A percentile compares a stretch with the other conserved stretches of the same genome.
Evolutionary conservation across 2,888 invertebrate genomes (phyloP).

Genomic region (Apamea monoglypha): DNA sequence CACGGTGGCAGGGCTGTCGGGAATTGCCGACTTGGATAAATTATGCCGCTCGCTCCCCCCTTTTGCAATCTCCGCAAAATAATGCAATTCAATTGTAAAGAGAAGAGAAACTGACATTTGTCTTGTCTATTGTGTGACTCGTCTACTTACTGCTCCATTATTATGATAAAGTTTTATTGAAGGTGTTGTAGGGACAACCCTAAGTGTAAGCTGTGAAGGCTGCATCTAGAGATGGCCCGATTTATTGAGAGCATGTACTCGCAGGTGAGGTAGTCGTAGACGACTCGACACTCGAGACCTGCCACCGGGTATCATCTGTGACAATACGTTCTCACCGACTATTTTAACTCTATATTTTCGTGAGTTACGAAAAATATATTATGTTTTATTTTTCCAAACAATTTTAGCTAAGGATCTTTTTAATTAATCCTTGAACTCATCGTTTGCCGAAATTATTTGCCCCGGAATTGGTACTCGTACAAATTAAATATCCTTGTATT

Average conservation of each 20-base stretch:
- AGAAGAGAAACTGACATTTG: slow-evolving; percentile 82
- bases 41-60: slow-evolving; percentile 85
- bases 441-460: background rate
- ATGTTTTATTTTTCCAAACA: slow-evolving; percentile 5
- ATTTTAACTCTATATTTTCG: slow-evolving; percentile 31
- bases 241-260: slow-evolving; percentile 66
- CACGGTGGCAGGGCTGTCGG: slow-evolving; percentile 85
- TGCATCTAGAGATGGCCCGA: slow-evolving; percentile 62
- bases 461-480: background rate
- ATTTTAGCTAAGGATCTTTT: background rate
- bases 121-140: slow-evolving; percentile 80
- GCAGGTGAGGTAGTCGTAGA: slow-evolving; percentile 54
- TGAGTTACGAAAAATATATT: background rate
- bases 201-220: slow-evolving; percentile 58
- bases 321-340: slow-evolving; percentile 18
- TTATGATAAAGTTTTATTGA: slow-evolving; percentile 62
- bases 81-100: slow-evolving; percentile 85
- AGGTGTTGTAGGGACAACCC: slow-evolving; percentile 59
- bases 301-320: slow-evolving; percentile 39
- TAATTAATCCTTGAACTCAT: slow-evolving; percentile 1
- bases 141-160: slow-evolving; percentile 65
- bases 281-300: slow-evolving; percentile 40
- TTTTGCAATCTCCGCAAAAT: slow-evolving; percentile 86
- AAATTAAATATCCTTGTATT: background rate
- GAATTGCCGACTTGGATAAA: slow-evolving; percentile 87